Percentiles rank a stretch among this genome's conserved stretches.
These are phyloP conservation scores for Tipula confusa DNA, from an alignment of 2,888 invertebrate genomes.

Conservation along the genomic window DNA sequence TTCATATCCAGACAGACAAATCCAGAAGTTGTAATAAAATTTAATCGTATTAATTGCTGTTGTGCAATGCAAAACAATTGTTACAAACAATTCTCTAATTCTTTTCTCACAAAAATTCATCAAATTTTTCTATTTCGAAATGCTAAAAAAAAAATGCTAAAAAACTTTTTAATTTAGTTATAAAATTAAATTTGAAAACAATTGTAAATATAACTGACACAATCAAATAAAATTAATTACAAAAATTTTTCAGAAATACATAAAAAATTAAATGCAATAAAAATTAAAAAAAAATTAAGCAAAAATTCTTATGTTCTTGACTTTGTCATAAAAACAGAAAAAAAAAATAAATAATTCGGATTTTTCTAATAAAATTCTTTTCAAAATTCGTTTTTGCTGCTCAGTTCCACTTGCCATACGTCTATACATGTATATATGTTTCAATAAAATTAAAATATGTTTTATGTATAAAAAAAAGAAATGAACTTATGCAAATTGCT, in stretches of 20 bases:
- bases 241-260: background rate
- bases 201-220: background rate
- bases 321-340: background rate
- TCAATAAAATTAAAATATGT: background rate
- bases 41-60: conserved; percentile 20
- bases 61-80: background rate
- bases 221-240: conserved; percentile 20
- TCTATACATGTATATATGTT: too few relatives aligned
- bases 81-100: background rate
- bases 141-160: background rate
- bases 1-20: background rate
- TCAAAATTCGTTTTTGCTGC: background rate
- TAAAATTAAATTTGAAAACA: background rate
- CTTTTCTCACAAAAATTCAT: background rate
- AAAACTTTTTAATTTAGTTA: conserved; percentile 8
- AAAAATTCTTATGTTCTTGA: background rate
- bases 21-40: background rate
- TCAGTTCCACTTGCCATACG: background rate
- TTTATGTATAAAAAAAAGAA: background rate
- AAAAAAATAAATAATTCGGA: too few relatives aligned
- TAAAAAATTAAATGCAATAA: background rate
- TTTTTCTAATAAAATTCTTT: background rate
- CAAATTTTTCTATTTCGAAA: conserved; percentile 13
- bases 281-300: background rate
- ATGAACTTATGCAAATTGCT: background rate